Percentiles rank a stretch among this genome's conserved stretches.
These are phyloP conservation scores for Lepus oiostolus DNA, from an alignment of 2,797 vertebrate genomes.

Conservation along the genomic window DNA sequence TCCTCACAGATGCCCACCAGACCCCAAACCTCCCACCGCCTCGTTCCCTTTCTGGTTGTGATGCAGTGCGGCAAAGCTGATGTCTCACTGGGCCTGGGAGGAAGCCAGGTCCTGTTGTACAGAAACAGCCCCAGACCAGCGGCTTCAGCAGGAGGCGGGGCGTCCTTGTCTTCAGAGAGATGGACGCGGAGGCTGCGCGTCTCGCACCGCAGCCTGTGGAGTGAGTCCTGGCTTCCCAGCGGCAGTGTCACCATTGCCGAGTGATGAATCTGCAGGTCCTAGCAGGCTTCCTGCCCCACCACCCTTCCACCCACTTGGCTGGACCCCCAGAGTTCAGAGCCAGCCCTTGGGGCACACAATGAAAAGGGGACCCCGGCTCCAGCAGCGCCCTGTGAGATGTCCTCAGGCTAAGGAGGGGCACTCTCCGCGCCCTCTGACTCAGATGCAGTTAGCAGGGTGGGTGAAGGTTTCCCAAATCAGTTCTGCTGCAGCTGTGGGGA, in stretches of 20 bases:
- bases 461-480: accelerated
- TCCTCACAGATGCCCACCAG: neutral
- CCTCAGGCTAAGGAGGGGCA: neutral
- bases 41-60: neutral
- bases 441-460: neutral
- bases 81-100: neutral
- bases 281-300: neutral
- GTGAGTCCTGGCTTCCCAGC: neutral
- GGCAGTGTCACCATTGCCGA: neutral
- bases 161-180: neutral
- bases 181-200: neutral
- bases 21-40: neutral
- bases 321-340: neutral
- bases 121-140: neutral
- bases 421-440: neutral
- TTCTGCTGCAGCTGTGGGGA: neutral
- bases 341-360: no score
- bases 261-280: neutral
- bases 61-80: neutral
- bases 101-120: neutral
- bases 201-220: neutral
- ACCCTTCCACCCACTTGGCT: neutral
- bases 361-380: neutral
- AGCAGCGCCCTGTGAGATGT: neutral
- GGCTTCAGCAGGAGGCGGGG: neutral